Evolutionary conservation across 2,797 vertebrate genomes (phyloP), one percentile per base, ranked within the genome.

Genomic region (Neostethus bicornis): DNA sequence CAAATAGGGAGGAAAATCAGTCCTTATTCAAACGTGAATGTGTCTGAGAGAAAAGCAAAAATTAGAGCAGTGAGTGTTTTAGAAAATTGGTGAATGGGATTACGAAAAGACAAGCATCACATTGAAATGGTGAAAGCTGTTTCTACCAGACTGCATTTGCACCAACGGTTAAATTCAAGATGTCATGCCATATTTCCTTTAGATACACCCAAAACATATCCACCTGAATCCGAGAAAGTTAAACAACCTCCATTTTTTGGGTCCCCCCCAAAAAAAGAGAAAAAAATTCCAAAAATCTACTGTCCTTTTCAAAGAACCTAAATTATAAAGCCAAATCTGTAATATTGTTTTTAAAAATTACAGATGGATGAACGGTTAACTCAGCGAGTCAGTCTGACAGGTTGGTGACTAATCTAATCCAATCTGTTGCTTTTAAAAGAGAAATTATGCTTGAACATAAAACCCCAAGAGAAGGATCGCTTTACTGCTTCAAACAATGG

Each of bases 11-110:
- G 17, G 13, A 69, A 11, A 54, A 74, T 68, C 37, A 25, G 23
- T 53, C 49, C 73, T 62, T 64, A 61, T 75, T 68, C 70, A 51
- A 57, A 47, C 62, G 38, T 60, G 32, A 71, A 63, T 45, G 51
- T 32, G 17, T 24, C 34, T 9, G 59, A 37, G 42, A 55, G 32
- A 68, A 55, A 74, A 62, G 16, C 35, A 53, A 55, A 58, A 55
- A 35, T 48, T 62, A 62, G 57, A 25, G 12, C 46, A 56, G 35
- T n/a, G 17, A 48, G 32, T 25, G 47, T 52, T 67, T 47, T 25
- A 14, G 47, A 45, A 44, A n/a, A 61, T 31, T 17, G 24, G 35
- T 49, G 59, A 61, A 59, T 48, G 34, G 38, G 7, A 54, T 42
- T 25, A 4, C 45, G 11, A n/a, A 64, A 51, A 43, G 24, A 45